Conservation (phyloP, 37 sponge, comb jelly and placozoan species). For the Oscarella lobularis region DNA sequence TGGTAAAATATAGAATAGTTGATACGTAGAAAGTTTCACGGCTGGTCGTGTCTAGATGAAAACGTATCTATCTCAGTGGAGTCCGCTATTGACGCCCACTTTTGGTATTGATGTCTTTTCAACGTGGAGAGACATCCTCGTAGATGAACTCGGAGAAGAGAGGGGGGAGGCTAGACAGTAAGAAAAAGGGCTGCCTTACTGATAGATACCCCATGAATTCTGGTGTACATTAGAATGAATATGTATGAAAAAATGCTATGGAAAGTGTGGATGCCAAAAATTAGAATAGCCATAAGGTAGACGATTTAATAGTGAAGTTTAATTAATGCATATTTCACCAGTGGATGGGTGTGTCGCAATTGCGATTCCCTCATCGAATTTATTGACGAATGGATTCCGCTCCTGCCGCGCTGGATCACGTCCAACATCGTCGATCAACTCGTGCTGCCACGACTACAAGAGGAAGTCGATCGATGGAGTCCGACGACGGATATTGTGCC, state of each 20-base stretch:
- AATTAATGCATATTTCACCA: neutral
- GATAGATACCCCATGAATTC: neutral
- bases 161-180: no score
- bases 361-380: conserved; percentile 50
- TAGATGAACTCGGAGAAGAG: no score
- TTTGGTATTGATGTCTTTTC: neutral
- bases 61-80: neutral
- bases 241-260: conserved; percentile 69
- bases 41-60: neutral
- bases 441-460: conserved; percentile 57
- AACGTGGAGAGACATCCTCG: conserved; percentile 1
- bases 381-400: conserved; percentile 62
- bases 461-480: conserved; percentile 80
- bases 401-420: conserved; percentile 64
- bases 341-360: conserved; percentile 27
- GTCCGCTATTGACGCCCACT: neutral
- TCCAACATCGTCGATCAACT: conserved; percentile 69
- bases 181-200: neutral
- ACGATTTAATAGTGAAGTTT: neutral
- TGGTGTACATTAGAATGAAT: conserved; percentile 41
- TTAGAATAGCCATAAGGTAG: conserved; percentile 24
- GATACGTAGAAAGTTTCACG: neutral
- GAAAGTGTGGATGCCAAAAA: conserved; percentile 89
- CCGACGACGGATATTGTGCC: conserved; percentile 86
- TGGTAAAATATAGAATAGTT: neutral